Base-by-base conservation (phyloP, 2,797 vertebrate genomes). In the Peromyscus aztecus region DNA sequence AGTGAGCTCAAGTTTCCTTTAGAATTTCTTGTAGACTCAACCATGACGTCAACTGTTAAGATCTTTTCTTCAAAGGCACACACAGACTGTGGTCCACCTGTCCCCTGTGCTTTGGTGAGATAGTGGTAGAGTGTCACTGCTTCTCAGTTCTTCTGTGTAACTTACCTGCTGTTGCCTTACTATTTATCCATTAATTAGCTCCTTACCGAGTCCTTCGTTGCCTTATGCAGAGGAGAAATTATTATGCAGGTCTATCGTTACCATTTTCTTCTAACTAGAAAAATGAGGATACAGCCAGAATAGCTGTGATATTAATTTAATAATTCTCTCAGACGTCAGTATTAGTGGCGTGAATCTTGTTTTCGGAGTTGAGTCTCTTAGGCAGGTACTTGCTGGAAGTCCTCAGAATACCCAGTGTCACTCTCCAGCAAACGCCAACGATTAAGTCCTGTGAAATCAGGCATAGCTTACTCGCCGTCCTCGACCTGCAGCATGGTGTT, bases 1-100 rank as follows among this genome's bases (percentile, higher is more conserved):
- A 85, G 34, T 87, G 76, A 94, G 9, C 85, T 96, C 71, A 90
- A 2, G 55, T 96, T 95, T 93, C 40, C 46, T 90, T 93, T 88
- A 93, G 75, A 90, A 89, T 24, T 88, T 89, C 73, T 85, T 89
- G 0, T 69, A 1, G 86, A 65, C 90, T 94, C 87, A 82, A 40
- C 31, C 61, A 52, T 91, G 21, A 97, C 29, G 17, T 92, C 73
- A 78, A 90, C 34, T 67, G 75, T 93, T 95, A 96, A 78, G 55
- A 85, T 29, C 69, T 73, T 65, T 55, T 84, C 21, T 88, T 14
- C 52, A 1, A 37, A 49, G 52, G 46, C 2, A 82, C 8, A 24
- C 3, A 85, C 12, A 29, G 76, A 43, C 59, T 82, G 52, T 77
- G 43, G 11, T 57, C 43, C 46, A 10, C 43, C 49, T 65, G 24